These are phyloP conservation scores for Scaptomyza hsui DNA, from an alignment of 1,140 invertebrate species.

Conservation along the genomic window DNA sequence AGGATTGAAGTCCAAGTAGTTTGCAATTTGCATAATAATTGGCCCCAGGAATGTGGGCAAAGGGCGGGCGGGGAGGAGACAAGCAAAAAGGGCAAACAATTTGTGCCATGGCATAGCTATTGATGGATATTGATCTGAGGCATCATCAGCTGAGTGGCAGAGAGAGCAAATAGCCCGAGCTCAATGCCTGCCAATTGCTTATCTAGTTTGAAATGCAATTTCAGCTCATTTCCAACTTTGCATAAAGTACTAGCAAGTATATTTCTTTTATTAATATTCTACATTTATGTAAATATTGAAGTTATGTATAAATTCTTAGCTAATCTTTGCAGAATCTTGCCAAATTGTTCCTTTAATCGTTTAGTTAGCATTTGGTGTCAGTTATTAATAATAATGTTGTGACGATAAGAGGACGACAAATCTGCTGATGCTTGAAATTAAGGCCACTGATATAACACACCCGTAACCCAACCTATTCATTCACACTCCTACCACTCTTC, in stretches of 20 bases:
- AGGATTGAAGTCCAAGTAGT: constrained; percentile 49
- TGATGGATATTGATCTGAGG: constrained; percentile 40
- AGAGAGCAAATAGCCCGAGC: not conserved
- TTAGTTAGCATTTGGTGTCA: constrained; percentile 9
- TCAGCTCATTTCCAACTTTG: constrained; percentile 12
- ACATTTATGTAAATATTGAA: not conserved
- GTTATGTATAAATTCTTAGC: not conserved
- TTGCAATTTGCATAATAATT: constrained; percentile 80
- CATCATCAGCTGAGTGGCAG: constrained; percentile 22
- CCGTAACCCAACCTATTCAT: not conserved
- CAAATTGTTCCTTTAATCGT: not conserved
- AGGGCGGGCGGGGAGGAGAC: not conserved
- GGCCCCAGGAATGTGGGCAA: constrained; percentile 48
- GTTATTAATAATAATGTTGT: constrained; percentile 32
- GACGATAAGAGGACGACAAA: constrained; percentile 36
- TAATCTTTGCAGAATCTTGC: not conserved
- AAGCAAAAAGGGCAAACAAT: constrained; percentile 42
- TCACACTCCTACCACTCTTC: not conserved
- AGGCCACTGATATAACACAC: constrained; percentile 2
- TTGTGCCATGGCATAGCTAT: constrained; percentile 27
- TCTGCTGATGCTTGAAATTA: constrained; percentile 49
- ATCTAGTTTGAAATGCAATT: constrained; percentile 27
- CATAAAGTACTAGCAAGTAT: not conserved
- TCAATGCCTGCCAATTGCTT: constrained; percentile 13
- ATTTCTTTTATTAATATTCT: not conserved